Evolutionary conservation across 2,113 vertebrate species (phyloP).

Genomic region (Hirundichthys speculiger): DNA sequence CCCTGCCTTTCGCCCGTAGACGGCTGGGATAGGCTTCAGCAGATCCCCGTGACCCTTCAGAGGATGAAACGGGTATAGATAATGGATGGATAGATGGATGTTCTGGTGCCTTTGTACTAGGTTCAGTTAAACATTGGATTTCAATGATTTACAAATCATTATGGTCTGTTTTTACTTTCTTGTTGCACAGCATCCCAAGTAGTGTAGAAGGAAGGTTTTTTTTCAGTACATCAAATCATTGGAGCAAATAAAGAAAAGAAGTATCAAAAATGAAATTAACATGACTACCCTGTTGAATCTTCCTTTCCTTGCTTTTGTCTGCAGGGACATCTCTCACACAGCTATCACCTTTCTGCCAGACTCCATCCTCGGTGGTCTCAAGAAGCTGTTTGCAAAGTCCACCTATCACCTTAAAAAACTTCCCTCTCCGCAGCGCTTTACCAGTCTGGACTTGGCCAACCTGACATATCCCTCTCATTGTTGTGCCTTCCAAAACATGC

Average conservation of each 20-base stretch:
- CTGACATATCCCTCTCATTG: slow-evolving; percentile 97
- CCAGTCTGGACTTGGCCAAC: slow-evolving; percentile 83
- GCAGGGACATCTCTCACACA: slow-evolving; percentile 93
- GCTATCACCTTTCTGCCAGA: slow-evolving; percentile 86
- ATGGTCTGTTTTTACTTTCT: too few species aligned
- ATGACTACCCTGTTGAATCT: background rate
- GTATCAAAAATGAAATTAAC: background rate
- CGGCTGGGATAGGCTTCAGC: too few species aligned
- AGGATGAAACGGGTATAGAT: too few species aligned
- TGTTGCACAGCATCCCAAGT: too few species aligned
- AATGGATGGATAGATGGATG: too few species aligned
- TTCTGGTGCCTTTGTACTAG: too few species aligned
- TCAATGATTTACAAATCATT: too few species aligned
- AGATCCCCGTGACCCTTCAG: too few species aligned
- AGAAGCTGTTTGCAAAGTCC: slow-evolving; percentile 85
- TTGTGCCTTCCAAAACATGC: slow-evolving; percentile 87
- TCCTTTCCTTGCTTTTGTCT: slow-evolving; percentile 12
- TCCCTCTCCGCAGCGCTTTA: slow-evolving; percentile 86
- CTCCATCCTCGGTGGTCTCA: slow-evolving; percentile 85
- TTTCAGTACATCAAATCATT: background rate
- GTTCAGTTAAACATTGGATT: too few species aligned
- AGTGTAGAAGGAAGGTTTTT: background rate
- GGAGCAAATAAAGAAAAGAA: background rate
- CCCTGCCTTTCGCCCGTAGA: too few species aligned
- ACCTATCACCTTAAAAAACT: slow-evolving; percentile 87